Conservation (phyloP, 2,888 invertebrate genomes). For the Ceramica pisi region DNA sequence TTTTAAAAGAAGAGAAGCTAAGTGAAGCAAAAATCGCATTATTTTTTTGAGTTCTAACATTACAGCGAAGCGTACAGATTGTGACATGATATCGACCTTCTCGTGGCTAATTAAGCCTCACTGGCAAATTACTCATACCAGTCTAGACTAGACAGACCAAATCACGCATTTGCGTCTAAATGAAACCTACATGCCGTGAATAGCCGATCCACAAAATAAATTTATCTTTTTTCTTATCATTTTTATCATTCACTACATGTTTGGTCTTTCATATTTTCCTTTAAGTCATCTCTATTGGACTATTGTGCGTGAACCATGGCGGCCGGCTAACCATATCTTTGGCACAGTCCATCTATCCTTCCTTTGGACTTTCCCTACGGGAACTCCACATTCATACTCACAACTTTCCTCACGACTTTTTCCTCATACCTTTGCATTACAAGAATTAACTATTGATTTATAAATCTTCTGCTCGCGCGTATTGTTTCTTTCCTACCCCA, state of each 20-base stretch:
- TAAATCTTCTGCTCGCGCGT: no score
- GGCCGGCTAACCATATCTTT: background rate
- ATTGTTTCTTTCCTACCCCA: no score
- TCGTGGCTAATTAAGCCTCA: slow-evolving; percentile 17
- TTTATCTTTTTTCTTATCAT: no score
- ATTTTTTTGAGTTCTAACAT: background rate
- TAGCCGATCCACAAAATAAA: background rate
- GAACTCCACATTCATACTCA: no score
- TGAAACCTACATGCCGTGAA: background rate
- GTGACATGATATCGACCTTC: background rate
- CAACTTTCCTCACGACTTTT: no score
- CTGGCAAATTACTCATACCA: slow-evolving; percentile 15
- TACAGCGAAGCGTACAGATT: background rate
- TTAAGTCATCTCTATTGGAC: no score
- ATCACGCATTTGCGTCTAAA: slow-evolving; percentile 1
- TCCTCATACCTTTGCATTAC: background rate
- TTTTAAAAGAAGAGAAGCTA: background rate
- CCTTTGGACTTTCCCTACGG: background rate
- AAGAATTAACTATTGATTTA: background rate
- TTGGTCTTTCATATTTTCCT: no score
- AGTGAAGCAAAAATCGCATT: background rate
- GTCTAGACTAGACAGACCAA: slow-evolving; percentile 23
- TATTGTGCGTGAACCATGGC: no score
- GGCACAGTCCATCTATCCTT: background rate
- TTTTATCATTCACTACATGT: no score